Percentiles rank a stretch among this genome's conserved stretches.
Conservation (phyloP, 2,113 vertebrate genomes). For the Podilymbus podiceps region DNA sequence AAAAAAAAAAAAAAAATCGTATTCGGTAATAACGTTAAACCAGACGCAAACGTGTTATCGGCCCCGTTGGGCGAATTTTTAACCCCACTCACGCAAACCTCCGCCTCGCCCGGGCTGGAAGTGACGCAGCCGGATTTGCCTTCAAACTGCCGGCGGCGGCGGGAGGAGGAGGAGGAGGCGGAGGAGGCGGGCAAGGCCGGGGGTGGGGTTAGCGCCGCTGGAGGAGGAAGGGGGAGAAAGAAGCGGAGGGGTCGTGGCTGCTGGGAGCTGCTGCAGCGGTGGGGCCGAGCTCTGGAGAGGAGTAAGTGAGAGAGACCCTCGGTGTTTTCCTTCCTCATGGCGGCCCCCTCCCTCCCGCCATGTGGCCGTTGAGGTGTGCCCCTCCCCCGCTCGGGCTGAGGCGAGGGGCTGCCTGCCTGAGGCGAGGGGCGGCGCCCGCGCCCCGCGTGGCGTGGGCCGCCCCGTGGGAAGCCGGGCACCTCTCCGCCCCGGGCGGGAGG, state of each 20-base stretch:
- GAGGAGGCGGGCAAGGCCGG: neutral
- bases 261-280: neutral
- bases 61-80: fast-evolving
- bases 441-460: neutral
- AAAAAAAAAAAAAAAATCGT: neutral
- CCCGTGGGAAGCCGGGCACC: neutral
- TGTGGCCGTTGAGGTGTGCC: neutral
- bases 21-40: neutral
- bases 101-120: neutral
- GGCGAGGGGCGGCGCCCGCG: neutral
- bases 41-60: fast-evolving
- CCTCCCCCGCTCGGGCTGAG: neutral
- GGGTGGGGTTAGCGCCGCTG: neutral
- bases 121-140: slow-evolving; percentile 55
- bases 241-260: neutral
- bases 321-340: fast-evolving
- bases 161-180: neutral
- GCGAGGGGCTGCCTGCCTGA: neutral
- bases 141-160: slow-evolving; percentile 33
- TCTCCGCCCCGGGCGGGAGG: neutral
- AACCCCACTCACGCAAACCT: fast-evolving
- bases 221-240: neutral
- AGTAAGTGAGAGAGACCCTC: neutral
- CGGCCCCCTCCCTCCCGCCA: too few relatives aligned
- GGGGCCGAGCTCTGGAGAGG: neutral